Conservation (phyloP, 2,888 invertebrate genomes). For the Gnatocerus cornutus region DNA sequence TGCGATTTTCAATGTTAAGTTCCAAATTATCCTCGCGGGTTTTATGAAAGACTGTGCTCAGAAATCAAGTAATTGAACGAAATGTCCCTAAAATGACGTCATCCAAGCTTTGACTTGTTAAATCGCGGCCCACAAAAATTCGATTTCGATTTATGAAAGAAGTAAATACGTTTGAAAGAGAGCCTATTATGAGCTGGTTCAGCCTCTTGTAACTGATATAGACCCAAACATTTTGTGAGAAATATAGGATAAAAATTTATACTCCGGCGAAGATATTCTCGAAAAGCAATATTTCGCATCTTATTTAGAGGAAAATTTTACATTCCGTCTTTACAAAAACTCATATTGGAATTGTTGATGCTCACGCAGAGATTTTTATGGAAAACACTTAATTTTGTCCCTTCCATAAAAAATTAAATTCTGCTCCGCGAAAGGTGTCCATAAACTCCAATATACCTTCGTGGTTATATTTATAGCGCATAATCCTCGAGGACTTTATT, state of each 20-base stretch:
- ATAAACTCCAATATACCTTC: constrained; percentile 38
- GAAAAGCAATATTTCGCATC: background rate
- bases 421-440: constrained; percentile 2
- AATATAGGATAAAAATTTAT: constrained; percentile 1
- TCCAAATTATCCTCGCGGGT: too few species aligned
- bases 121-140: constrained; percentile 5
- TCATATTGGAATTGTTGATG: background rate
- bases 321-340: background rate
- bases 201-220: constrained; percentile 7
- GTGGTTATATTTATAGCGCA: constrained; percentile 38
- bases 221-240: constrained; percentile 3
- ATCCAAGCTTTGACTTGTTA: constrained; percentile 1
- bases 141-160: constrained; percentile 7
- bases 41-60: too few species aligned
- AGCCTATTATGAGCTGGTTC: constrained; percentile 3
- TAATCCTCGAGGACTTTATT: constrained; percentile 34
- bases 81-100: background rate
- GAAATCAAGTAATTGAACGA: too few species aligned
- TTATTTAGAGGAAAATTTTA: background rate
- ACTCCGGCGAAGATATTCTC: background rate
- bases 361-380: background rate
- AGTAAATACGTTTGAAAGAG: constrained; percentile 3
- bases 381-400: background rate
- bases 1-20: background rate
- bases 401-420: constrained; percentile 25